Percentiles rank a stretch among this genome's conserved stretches.
Evolutionary conservation across 2,888 invertebrate species (phyloP).

Genomic region (Microctonus brassicae): DNA sequence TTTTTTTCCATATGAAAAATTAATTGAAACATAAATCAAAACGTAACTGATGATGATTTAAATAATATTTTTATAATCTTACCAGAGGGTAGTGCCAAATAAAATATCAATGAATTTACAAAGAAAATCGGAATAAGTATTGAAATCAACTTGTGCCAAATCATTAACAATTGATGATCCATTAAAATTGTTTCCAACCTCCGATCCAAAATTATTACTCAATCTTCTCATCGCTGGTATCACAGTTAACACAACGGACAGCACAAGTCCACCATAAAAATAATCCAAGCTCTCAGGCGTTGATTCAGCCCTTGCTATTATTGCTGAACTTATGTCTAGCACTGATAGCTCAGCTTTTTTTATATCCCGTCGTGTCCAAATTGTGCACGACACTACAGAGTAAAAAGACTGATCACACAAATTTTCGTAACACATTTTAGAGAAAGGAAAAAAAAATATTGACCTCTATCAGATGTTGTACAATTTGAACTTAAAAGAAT

Average conservation of each 20-base stretch:
- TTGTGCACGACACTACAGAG: slow-evolving; percentile 88
- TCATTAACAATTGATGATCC: slow-evolving; percentile 52
- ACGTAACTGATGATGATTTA: too few species aligned
- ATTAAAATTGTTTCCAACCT: slow-evolving; percentile 59
- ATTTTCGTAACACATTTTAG: neutral
- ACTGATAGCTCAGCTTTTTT: slow-evolving; percentile 95
- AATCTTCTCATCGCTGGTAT: slow-evolving; percentile 75
- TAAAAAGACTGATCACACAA: neutral
- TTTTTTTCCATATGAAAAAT: too few species aligned
- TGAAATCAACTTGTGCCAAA: slow-evolving; percentile 54
- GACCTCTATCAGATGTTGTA: slow-evolving; percentile 82
- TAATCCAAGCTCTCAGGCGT: slow-evolving; percentile 86
- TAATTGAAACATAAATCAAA: too few species aligned
- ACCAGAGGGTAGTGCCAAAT: slow-evolving; percentile 72
- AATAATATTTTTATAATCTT: slow-evolving; percentile 52
- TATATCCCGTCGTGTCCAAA: slow-evolving; percentile 92
- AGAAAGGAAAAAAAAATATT: neutral
- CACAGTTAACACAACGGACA: slow-evolving; percentile 75
- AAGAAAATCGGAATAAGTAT: slow-evolving; percentile 55
- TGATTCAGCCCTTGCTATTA: slow-evolving; percentile 90
- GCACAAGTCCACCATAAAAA: slow-evolving; percentile 78
- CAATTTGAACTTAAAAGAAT: slow-evolving; percentile 80
- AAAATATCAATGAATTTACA: slow-evolving; percentile 66
- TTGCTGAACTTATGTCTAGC: slow-evolving; percentile 93
- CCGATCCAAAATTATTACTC: slow-evolving; percentile 64